Conservation (phyloP, 2,797 vertebrate species). For the Oreochromis grahami region DNA sequence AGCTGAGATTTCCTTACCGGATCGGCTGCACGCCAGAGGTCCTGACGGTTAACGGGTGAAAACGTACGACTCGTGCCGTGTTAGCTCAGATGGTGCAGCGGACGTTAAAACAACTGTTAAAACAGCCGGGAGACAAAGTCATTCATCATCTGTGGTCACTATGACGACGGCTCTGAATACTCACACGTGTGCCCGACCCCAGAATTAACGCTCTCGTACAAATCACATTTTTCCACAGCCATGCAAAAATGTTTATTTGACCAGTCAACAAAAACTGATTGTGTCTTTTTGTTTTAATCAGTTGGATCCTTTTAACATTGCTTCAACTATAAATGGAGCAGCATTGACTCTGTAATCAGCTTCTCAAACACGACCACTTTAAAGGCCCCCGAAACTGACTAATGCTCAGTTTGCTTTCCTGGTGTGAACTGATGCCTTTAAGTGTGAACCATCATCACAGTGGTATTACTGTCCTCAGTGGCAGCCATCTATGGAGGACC, state of each 20-base stretch:
- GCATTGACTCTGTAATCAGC: neutral
- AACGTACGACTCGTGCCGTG: conserved; percentile 2
- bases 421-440: neutral
- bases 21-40: conserved; percentile 24
- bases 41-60: conserved; percentile 3
- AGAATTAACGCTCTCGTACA: conserved; percentile 8
- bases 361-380: neutral
- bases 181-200: conserved; percentile 5
- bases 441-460: neutral
- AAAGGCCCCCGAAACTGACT: conserved; percentile 2
- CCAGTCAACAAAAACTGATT: neutral
- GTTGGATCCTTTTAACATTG: neutral
- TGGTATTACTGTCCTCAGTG: neutral
- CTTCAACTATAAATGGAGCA: neutral
- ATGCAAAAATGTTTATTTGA: conserved; percentile 24
- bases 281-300: neutral
- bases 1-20: conserved; percentile 26
- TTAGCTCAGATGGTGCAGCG: neutral
- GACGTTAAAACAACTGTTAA: conserved; percentile 58
- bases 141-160: conserved; percentile 53
- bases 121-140: conserved; percentile 49
- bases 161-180: conserved; percentile 26
- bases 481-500: fast-evolving
- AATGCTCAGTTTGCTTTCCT: neutral
- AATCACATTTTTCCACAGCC: conserved; percentile 34